Base-by-base conservation (phyloP, 2,797 vertebrate genomes). In the Centropyge bicolor region DNA sequence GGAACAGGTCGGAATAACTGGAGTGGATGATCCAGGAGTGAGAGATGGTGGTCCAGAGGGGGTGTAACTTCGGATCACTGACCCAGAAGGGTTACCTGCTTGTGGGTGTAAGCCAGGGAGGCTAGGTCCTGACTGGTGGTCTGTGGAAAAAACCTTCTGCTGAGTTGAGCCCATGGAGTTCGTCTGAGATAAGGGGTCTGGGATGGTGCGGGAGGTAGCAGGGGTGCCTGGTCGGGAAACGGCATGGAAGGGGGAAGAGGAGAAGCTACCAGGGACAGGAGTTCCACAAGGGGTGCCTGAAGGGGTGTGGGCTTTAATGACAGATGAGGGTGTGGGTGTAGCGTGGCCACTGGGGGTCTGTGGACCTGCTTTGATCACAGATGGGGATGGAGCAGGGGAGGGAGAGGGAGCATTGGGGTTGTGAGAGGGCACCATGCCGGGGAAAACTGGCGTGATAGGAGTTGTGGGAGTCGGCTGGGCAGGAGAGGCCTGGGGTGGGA, bases 321-420 rank as follows among this genome's bases (percentile, higher is more conserved):
- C 95, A 22, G 95, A 96, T 0, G 95, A 94, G 20, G 95, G 92
- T 10, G 91, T 92, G 3, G 91, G 92, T 63, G 92, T 92, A 27
- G 67, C 69, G 27, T 93, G 90, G 74, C 93, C 72, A 87, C 93
- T 48, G 36, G 89, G 90, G 64, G 90, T 91, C 93, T 74, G 49
- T 1, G 96, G 96, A 14, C 95, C 96, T 16, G 95, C 96, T 93
- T 96, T 98, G 86, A 98, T 97, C 65, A 98, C 97, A 24, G 97
- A 95, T 8, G 95, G 94, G 41, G 94, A 94, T 16, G 96, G 96
- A 46, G 94, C 94, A 6, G 96, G 94, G 5, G 95, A 92, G 1
- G 94, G 91, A 62, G 95, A 94, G 31, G 73, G 82, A 5, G 89
- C 90, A 17, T 93, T 63, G 0, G 94, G 91, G 43, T 95, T 93